Base-by-base conservation (phyloP, 2,888 invertebrate genomes). In the Pristionchus mayeri region DNA sequence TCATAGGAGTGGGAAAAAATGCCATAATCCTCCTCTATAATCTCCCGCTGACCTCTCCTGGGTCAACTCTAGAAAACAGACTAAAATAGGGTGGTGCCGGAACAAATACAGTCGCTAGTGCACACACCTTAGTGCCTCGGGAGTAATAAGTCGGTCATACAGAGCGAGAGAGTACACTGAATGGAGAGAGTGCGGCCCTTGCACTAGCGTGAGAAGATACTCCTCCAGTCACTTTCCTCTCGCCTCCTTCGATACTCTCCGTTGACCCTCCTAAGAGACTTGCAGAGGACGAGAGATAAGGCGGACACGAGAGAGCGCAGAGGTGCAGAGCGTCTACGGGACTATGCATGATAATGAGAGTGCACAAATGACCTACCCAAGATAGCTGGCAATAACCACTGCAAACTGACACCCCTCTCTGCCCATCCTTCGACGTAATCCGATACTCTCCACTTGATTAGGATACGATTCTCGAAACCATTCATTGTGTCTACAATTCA, bases 191-290 rank as follows among this genome's bases (percentile, higher is more conserved):
- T 16, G 7, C 11, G 11, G 30, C 18, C 21, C 27, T 50, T n/a
- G 9, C 3, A 3, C 40, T 34, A 71, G 71, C n/a, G n/a, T 4
- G 75, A 75, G 75, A 75, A 48, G 18, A 16, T 48, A 76, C 27
- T 50, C 50, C 13, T 34, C 63, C 9, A 63, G 34, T 34, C 44
- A 44, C 44, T 44, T 44, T 44, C 44, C 44, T 44, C 44, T 44
- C 44, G 6, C 54, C 63, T 9, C 71, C 71, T 71, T 71, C 54
- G 4, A 4, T 16, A 40, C 40, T 40, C 37, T 21, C 54, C 6
- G 40, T 40, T 57, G 80, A 40, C 71, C 71, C 71, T 13, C 40
- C 71, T 57, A 30, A 79, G 34, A 80, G 80, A 82, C 21, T 30
- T 18, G 57, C 2, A n/a, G n/a, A n/a, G n/a, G 48, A 24, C 3